Base-by-base conservation (phyloP, 2,797 vertebrate species). In the Malurus leucopterus region DNA sequence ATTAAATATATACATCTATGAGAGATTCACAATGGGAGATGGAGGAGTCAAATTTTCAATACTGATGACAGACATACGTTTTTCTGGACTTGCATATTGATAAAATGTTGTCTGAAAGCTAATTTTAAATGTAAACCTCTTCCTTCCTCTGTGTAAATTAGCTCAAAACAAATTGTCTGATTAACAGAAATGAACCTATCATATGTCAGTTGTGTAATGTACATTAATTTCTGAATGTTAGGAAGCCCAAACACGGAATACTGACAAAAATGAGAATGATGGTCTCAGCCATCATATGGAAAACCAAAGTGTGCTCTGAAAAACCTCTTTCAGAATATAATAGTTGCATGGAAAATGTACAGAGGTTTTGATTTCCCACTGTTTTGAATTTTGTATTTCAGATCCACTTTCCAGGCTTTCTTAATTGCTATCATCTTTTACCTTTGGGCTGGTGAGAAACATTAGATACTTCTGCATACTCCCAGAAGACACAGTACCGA, bases 401-500 rank as follows among this genome's bases (percentile, higher is more conserved):
- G 18, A n/a, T 71, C 15, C n/a, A 14, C 14, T 64, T 70, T 50
- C 46, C 40, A 68, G 16, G 21, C 4, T 77, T 87, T 76, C 24
- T 59, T 36, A 51, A 26, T 29, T 49, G 34, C 38, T 76, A 21
- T 53, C 5, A 18, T 29, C 38, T 76, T 82, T 61, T 43, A 43
- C 34, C 30, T 92, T 65, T 63, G 32, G 34, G 18, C 36, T 71
- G 20, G 5, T 64, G 27, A 51, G 58, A 62, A 85, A 36, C 6
- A 24, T 19, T 27, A 70, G 27, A 8, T 29, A 40, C 9, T 44
- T 79, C 34, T 74, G 9, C 0, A 0, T 50, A n/a, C 1, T 1
- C 11, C 7, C 20, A 41, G 24, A 64, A 21, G 34, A 46, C 8
- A 38, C 0, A 0, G 8, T 15, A 68, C 19, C 47, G 46, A 76